These are phyloP conservation scores for Mythimna loreyi DNA, from an alignment of 2,888 invertebrate genomes.

Conservation along the genomic window DNA sequence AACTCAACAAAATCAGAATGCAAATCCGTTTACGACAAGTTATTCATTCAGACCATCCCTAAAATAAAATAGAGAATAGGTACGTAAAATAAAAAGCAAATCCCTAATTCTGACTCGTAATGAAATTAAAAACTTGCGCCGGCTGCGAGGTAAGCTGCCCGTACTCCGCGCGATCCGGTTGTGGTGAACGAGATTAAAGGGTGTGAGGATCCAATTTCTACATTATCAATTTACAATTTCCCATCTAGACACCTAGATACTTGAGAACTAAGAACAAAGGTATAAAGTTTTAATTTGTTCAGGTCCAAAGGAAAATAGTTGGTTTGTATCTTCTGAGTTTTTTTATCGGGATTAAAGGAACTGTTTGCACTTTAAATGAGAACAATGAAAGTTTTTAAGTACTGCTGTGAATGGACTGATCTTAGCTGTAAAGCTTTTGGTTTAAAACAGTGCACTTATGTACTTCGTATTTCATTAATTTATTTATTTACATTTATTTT, in stretches of 20 bases:
- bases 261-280: slow-evolving; percentile 58
- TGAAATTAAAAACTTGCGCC: slow-evolving; percentile 81
- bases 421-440: neutral
- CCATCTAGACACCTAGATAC: slow-evolving; percentile 61
- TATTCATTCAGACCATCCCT: slow-evolving; percentile 71
- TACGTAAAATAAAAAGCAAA: slow-evolving; percentile 69
- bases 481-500: too few species aligned
- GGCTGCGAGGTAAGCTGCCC: slow-evolving; percentile 68
- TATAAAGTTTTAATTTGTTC: slow-evolving; percentile 56
- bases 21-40: slow-evolving; percentile 75
- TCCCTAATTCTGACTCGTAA: slow-evolving; percentile 76
- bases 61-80: slow-evolving; percentile 72
- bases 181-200: slow-evolving; percentile 66
- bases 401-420: neutral
- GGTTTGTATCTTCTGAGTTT: slow-evolving; percentile 25
- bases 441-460: neutral
- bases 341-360: slow-evolving; percentile 30
- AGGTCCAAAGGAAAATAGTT: slow-evolving; percentile 42
- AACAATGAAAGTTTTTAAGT: slow-evolving; percentile 24
- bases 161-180: slow-evolving; percentile 64
- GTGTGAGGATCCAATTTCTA: slow-evolving; percentile 69
- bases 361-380: slow-evolving; percentile 18
- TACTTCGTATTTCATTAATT: too few species aligned
- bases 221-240: slow-evolving; percentile 78
- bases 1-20: slow-evolving; percentile 63